Evolutionary conservation across 2,113 vertebrate genomes (phyloP), one percentile per base, ranked within the genome.

Genomic region (Holacanthus passer): DNA sequence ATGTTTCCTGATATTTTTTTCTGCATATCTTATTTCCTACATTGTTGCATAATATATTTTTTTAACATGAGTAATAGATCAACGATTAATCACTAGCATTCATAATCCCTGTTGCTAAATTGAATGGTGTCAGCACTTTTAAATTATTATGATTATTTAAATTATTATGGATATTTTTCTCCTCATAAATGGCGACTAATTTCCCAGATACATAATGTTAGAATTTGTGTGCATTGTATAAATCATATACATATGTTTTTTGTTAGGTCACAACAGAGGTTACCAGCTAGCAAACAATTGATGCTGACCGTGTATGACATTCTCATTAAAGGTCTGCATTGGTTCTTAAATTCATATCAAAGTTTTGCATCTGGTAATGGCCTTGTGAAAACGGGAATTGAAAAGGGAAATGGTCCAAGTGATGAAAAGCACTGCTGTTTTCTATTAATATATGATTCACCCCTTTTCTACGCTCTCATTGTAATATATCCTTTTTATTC

Each of bases 371-470:
- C 0, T 0, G 19, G 41, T 48, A 20, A 27, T 71, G 29, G 22
- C 17, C 31, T 56, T 59, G 27, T 64, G 48, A 75, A 85, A 71
- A 66, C 12, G 45, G 17, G 29, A 87, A 70, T 32, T 52, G 45
- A 72, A 72, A 73, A 48, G 32, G 66, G 66, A 80, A 87, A 73
- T 62, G 63, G 50, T 20, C 59, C 35, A 59, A 37, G 48, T 45
- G 53, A 12, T 77, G 27, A 73, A 85, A 79, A 72, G 35, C 63
- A 52, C 32, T 50, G 58, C 52, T 67, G n/a, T 66, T 79, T 73
- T 63, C 41, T 37, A 64, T 74, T 67, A 31, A 67, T 29, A 56
- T 50, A 48, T 45, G 24, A 48, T 45, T 60, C 22, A 22, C 24
- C 14, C 10, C 2, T 43, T 47, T 39, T 29, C 3, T 67, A 5